phyloP scores from a whole-genome alignment of 2,888 invertebrate species.

The Pseudococcus longispinus region DNA sequence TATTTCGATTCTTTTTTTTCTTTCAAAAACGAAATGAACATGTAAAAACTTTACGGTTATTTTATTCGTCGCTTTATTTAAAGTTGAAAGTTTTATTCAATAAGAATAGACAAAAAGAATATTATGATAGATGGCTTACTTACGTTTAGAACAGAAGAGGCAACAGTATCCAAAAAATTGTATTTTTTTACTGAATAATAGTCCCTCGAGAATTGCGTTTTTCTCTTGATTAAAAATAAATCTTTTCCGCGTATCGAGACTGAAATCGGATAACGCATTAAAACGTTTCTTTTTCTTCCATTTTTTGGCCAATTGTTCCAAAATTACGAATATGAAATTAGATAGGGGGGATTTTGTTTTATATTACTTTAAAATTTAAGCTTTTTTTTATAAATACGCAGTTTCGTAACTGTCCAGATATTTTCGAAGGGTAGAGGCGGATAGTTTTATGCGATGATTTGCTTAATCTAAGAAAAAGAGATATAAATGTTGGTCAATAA shows the following conservation, averaged over 20 bases:
- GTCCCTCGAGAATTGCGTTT: constrained; percentile 22
- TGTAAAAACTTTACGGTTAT: background rate
- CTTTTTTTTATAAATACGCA: background rate
- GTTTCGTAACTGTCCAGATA: background rate
- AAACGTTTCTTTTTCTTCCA: background rate
- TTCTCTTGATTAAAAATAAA: constrained; percentile 40
- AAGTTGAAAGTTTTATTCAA: background rate
- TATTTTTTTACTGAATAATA: constrained; percentile 8
- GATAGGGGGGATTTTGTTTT: background rate
- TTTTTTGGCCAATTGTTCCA: background rate
- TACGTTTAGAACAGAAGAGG: background rate
- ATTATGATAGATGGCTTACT: constrained; percentile 7
- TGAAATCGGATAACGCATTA: constrained; percentile 19
- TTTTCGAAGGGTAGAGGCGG: background rate
- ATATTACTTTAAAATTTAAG: constrained; percentile 12
- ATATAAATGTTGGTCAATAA: background rate
- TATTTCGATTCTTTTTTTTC: background rate
- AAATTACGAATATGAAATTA: constrained; percentile 34
- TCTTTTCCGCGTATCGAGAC: constrained; percentile 3
- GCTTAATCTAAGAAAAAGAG: background rate
- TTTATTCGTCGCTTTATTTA: background rate
- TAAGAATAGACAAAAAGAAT: constrained; percentile 16
- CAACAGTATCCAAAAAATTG: background rate
- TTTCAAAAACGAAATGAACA: background rate
- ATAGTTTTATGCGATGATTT: background rate